Evolutionary conservation across 1,140 invertebrate genomes (phyloP).

Genomic region (Tetragonula clypearis): DNA sequence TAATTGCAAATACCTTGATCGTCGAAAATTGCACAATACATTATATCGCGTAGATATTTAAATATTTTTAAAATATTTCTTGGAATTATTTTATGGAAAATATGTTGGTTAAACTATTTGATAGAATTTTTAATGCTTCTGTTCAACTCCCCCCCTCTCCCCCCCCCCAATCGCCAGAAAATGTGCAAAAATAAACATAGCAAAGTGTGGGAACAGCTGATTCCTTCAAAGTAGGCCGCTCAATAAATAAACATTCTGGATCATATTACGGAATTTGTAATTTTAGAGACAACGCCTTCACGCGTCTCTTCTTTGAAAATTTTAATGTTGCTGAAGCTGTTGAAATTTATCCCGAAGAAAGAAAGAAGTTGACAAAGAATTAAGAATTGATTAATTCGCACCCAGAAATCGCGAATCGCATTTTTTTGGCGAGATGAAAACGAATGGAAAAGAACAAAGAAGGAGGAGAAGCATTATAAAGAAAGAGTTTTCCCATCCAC

Average conservation of each 20-base stretch:
- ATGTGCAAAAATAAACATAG: conserved; percentile 25
- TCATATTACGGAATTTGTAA: conserved; percentile 22
- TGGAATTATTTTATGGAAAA: not conserved
- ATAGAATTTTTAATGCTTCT: not conserved
- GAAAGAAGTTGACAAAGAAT: not conserved
- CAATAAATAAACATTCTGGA: conserved; percentile 34
- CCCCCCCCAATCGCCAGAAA: not conserved
- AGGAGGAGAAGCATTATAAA: too few relatives aligned
- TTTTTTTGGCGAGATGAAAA: not conserved
- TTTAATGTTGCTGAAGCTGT: not conserved
- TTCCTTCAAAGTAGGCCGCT: conserved; percentile 20
- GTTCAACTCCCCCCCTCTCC: not conserved
- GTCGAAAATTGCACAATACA: not conserved
- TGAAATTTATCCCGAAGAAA: not conserved
- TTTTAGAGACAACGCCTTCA: not conserved
- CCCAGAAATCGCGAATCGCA: too few relatives aligned
- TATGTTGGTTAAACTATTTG: too few relatives aligned
- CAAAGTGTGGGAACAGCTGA: not conserved
- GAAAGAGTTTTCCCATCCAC: too few relatives aligned
- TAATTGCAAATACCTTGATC: not conserved
- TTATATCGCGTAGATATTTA: not conserved
- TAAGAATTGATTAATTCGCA: not conserved
- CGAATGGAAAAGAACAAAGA: too few relatives aligned
- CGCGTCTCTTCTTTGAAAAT: not conserved
- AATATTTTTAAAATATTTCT: not conserved